Percentiles rank a stretch among this genome's conserved stretches.
phyloP scores from a whole-genome alignment of 1,140 invertebrate genomes.

The Drosophila ficusphila region DNA sequence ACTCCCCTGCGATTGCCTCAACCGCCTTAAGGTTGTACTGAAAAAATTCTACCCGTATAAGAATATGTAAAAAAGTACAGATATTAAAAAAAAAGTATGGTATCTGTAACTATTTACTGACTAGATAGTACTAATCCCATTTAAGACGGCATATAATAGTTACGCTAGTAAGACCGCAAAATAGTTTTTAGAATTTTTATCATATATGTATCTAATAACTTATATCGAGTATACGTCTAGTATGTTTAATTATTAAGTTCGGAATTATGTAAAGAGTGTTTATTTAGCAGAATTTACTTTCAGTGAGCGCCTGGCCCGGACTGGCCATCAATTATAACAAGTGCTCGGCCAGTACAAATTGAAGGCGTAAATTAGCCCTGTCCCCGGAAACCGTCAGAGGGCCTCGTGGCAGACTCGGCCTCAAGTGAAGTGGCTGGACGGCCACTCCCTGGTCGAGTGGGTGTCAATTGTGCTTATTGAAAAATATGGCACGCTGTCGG shows the following conservation, averaged over 20 bases:
- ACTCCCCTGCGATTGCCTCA: constrained; percentile 2
- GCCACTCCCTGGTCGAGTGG: constrained; percentile 27
- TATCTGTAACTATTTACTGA: too few relatives aligned
- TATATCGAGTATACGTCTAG: background rate
- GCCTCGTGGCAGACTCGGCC: background rate
- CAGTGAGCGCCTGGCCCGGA: constrained; percentile 16
- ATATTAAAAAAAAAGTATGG: background rate
- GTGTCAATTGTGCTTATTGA: constrained; percentile 70
- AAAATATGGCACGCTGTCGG: constrained; percentile 47
- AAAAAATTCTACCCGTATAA: background rate
- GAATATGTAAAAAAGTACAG: background rate
- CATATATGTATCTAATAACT: too few relatives aligned
- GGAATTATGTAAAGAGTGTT: background rate
- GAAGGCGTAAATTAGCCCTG: constrained; percentile 66
- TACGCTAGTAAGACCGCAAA: too few relatives aligned
- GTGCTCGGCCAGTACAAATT: constrained; percentile 64
- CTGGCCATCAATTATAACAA: constrained; percentile 72
- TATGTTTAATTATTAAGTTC: too few relatives aligned
- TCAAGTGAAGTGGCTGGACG: background rate
- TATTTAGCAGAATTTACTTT: background rate
- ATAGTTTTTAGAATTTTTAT: too few relatives aligned
- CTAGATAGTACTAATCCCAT: too few relatives aligned
- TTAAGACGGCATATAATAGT: too few relatives aligned
- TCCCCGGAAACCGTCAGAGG: constrained; percentile 15
- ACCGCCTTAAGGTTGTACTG: constrained; percentile 6